Conservation (phyloP, 2,113 vertebrate species). For the Vombatus ursinus region DNA sequence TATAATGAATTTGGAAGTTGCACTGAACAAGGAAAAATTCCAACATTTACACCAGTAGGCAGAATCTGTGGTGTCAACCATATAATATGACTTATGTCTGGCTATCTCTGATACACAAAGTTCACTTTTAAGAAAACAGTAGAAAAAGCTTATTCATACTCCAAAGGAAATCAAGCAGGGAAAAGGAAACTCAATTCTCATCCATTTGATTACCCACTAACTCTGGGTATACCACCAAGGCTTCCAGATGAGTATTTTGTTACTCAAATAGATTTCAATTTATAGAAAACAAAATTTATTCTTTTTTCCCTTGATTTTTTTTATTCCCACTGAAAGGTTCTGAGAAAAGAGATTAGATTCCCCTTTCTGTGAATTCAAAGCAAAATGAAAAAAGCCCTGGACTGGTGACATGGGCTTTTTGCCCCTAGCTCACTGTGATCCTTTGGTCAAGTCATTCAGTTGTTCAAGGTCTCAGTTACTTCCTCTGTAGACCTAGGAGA, state of each 20-base stretch:
- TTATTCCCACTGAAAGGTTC: neutral
- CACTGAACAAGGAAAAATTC: slow-evolving; percentile 57
- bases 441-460: neutral
- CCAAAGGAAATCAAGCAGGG: slow-evolving; percentile 45
- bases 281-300: slow-evolving; percentile 7
- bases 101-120: slow-evolving; percentile 32
- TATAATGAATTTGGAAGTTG: slow-evolving; percentile 60
- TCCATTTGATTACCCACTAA: neutral
- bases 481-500: neutral
- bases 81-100: neutral
- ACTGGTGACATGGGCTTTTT: neutral
- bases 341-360: neutral
- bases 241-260: slow-evolving; percentile 49
- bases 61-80: slow-evolving; percentile 16
- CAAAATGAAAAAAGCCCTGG: neutral
- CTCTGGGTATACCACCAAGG: neutral
- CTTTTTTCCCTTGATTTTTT: slow-evolving; percentile 43
- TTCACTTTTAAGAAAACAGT: slow-evolving; percentile 13
- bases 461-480: neutral
- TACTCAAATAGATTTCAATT: slow-evolving; percentile 24
- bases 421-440: neutral
- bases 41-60: slow-evolving; percentile 45
- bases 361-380: neutral
- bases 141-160: slow-evolving; percentile 45
- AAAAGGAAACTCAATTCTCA: slow-evolving; percentile 15